Percentiles rank a stretch among this genome's conserved stretches.
Conservation (phyloP, 2,113 vertebrate species). For the Pelobates fuscus region DNA sequence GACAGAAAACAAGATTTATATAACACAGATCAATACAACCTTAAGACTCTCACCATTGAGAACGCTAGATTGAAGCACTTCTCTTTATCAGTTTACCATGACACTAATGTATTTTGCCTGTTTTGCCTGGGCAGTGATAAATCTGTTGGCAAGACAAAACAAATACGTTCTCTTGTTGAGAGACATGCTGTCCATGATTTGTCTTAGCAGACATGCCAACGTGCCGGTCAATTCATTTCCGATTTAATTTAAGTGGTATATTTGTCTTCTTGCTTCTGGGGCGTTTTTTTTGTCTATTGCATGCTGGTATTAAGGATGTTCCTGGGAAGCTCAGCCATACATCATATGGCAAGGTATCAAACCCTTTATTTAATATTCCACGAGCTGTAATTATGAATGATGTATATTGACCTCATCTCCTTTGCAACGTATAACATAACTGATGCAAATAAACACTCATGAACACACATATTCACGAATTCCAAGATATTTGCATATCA, state of each 20-base stretch:
- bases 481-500: too few relatives aligned
- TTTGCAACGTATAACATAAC: too few relatives aligned
- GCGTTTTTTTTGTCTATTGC: conserved; percentile 86
- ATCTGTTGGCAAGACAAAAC: conserved; percentile 90
- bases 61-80: conserved; percentile 84
- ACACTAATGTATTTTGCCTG: conserved; percentile 96
- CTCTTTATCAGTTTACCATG: conserved; percentile 96
- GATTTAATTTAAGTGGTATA: conserved; percentile 84
- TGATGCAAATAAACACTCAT: too few relatives aligned
- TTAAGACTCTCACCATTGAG: conserved; percentile 86
- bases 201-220: conserved; percentile 87
- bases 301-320: conserved; percentile 66
- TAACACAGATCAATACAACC: conserved; percentile 95
- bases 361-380: conserved; percentile 25
- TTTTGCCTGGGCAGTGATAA: conserved; percentile 96
- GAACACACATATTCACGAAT: too few relatives aligned
- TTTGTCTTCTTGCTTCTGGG: conserved; percentile 87
- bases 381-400: conserved; percentile 12
- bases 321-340: conserved; percentile 58
- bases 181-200: conserved; percentile 94
- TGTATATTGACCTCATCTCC: background rate
- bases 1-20: conserved; percentile 99
- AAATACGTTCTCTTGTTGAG: conserved; percentile 85
- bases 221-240: conserved; percentile 88
- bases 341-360: conserved; percentile 28